Evolutionary conservation across 2,113 vertebrate genomes (phyloP), one percentile per base, ranked within the genome.

Genomic region (Felis chaus): DNA sequence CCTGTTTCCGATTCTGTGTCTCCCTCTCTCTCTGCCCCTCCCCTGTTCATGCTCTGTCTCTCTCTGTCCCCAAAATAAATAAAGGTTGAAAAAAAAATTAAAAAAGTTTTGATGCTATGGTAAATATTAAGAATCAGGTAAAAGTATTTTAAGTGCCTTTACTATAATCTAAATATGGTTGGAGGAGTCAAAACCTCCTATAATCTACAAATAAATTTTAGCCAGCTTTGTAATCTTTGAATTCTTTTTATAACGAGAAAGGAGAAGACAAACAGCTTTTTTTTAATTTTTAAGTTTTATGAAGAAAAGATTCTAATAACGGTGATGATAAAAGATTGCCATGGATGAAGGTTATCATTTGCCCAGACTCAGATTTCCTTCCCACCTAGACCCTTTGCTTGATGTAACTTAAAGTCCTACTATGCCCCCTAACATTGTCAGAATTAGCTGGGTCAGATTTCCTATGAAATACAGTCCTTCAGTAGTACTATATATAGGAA

Each of bases 41-140:
- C n/a, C n/a, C n/a, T n/a, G n/a, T n/a, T n/a, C n/a, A n/a, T n/a
- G n/a, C n/a, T n/a, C n/a, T n/a, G n/a, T n/a, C n/a, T n/a, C n/a
- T n/a, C n/a, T n/a, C n/a, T n/a, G n/a, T n/a, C n/a, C n/a, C n/a
- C n/a, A n/a, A n/a, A n/a, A n/a, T n/a, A n/a, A n/a, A n/a, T n/a
- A n/a, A n/a, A n/a, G n/a, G n/a, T n/a, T n/a, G n/a, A n/a, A n/a
- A n/a, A 50, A 66, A 93, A 39, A 92, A 39, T 83, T 89, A 50
- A 66, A 93, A 39, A 92, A 39, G 21, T 61, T n/a, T 76, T 89
- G 19, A 89, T 21, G 84, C 12, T 50, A 29, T 45, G 41, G 2
- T 66, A 96, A 95, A 91, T 45, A 63, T 36, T 18, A 95, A 79
- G 13, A 94, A 83, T 90, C 66, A 79, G 23, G 16, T 79, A 31